These are phyloP conservation scores for Entomyzon cyanotis DNA, from an alignment of 2,113 vertebrate genomes.

Conservation along the genomic window DNA sequence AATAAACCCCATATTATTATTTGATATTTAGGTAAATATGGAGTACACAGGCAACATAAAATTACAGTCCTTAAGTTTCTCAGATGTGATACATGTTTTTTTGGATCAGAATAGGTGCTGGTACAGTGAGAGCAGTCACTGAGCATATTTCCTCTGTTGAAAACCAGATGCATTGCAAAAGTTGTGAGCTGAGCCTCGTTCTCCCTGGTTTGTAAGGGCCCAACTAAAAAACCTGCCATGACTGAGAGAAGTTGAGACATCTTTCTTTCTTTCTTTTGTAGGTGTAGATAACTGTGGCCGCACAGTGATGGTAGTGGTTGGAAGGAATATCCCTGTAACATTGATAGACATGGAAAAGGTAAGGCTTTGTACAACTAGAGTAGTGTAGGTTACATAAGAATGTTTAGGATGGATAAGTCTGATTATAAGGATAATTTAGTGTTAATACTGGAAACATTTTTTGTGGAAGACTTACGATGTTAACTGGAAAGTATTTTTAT, in stretches of 20 bases:
- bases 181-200: neutral
- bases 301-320: conserved; percentile 93
- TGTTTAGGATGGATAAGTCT: neutral
- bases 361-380: neutral
- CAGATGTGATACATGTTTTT: neutral
- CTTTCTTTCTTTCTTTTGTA: conserved; percentile 57
- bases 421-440: neutral
- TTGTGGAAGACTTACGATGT: neutral
- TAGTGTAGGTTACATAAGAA: neutral
- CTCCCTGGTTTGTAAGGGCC: neutral
- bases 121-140: neutral
- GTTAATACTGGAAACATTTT: neutral
- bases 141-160: neutral
- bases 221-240: neutral
- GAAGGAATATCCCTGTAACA: conserved; percentile 94
- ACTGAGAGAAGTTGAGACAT: neutral
- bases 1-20: neutral
- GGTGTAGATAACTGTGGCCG: conserved; percentile 91
- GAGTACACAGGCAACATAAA: neutral
- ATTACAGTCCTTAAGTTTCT: neutral
- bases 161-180: neutral
- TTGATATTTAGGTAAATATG: neutral
- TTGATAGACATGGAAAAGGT: conserved; percentile 97
- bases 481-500: neutral
- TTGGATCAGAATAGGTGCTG: neutral